Percentiles rank a stretch among this genome's conserved stretches.
These are phyloP conservation scores for Emmelina monodactyla DNA, from an alignment of 2,888 invertebrate genomes.

Conservation along the genomic window DNA sequence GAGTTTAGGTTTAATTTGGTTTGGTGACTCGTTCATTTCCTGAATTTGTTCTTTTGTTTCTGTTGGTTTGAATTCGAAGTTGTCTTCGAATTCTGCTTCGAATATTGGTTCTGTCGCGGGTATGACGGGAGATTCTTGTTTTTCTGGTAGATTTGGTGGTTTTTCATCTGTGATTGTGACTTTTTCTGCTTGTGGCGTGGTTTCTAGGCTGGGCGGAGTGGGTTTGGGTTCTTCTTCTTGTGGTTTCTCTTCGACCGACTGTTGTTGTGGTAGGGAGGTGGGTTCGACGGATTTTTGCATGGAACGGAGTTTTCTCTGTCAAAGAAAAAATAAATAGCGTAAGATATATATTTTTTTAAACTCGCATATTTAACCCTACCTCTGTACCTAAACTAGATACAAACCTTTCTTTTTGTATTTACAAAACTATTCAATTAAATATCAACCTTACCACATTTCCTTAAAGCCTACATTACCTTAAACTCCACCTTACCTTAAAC, in stretches of 20 bases:
- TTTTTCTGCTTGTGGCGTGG: constrained; percentile 6
- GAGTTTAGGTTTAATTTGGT: constrained; percentile 44
- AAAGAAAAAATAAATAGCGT: constrained; percentile 18
- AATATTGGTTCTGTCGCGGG: constrained; percentile 31
- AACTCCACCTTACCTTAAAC: too few relatives aligned
- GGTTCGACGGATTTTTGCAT: constrained; percentile 67
- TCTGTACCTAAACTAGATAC: too few relatives aligned
- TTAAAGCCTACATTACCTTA: too few relatives aligned
- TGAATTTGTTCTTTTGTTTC: constrained; percentile 25
- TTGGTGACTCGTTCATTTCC: constrained; percentile 25
- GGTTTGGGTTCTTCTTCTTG: constrained; percentile 30
- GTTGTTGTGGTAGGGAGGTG: constrained; percentile 36
- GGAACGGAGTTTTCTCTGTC: constrained; percentile 71
- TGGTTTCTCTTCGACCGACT: constrained; percentile 24
- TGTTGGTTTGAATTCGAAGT: constrained; percentile 28
- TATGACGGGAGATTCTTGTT: constrained; percentile 14
- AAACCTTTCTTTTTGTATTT: too few relatives aligned
- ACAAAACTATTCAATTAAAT: too few relatives aligned
- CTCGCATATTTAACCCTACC: neutral
- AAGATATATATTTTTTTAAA: neutral
- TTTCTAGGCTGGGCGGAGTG: constrained; percentile 12
- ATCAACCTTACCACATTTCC: too few relatives aligned
- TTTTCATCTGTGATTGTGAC: constrained; percentile 5
- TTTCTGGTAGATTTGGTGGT: constrained; percentile 7
- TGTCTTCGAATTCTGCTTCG: constrained; percentile 34